Percentiles rank a stretch among this genome's conserved stretches.
Conservation (phyloP, 2,888 invertebrate genomes). For the Trissolcus brochymenae region DNA sequence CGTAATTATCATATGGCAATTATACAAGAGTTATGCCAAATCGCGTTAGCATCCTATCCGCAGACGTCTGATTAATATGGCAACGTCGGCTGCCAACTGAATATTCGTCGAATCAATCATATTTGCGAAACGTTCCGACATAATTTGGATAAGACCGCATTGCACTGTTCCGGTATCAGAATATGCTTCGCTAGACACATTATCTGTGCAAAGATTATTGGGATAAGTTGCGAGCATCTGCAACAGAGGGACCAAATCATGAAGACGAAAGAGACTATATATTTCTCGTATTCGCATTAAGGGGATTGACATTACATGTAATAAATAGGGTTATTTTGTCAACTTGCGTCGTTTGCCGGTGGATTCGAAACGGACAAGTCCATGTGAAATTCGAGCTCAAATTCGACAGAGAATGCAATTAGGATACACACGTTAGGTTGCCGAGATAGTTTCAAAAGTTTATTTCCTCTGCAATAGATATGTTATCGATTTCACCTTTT, state of each 20-base stretch:
- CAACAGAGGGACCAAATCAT: slow-evolving; percentile 36
- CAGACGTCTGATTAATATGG: slow-evolving; percentile 62
- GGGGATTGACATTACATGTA: slow-evolving; percentile 47
- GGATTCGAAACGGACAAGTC: slow-evolving; percentile 28
- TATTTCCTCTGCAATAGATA: too few species aligned
- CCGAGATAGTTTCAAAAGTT: too few species aligned
- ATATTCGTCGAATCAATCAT: slow-evolving; percentile 64
- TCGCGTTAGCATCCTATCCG: slow-evolving; percentile 53
- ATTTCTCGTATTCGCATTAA: slow-evolving; percentile 47
- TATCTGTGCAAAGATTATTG: slow-evolving; percentile 52
- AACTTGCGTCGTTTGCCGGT: slow-evolving; percentile 30
- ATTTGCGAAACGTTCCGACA: slow-evolving; percentile 52
- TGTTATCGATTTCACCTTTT: neutral
- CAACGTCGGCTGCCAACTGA: slow-evolving; percentile 61
- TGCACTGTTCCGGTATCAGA: slow-evolving; percentile 55
- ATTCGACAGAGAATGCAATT: slow-evolving; percentile 37
- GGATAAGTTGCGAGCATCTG: slow-evolving; percentile 49
- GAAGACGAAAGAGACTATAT: slow-evolving; percentile 11
- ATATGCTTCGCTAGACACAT: slow-evolving; percentile 50
- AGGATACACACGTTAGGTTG: slow-evolving; percentile 9
- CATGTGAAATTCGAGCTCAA: slow-evolving; percentile 25
- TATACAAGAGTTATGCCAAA: slow-evolving; percentile 57
- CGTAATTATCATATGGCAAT: slow-evolving; percentile 58
- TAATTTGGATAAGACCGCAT: slow-evolving; percentile 57
- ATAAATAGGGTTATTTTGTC: slow-evolving; percentile 51